Evolutionary conservation across 2,797 vertebrate species (phyloP), one percentile per base, ranked within the genome.

Genomic region (Hoplostethus atlanticus): DNA sequence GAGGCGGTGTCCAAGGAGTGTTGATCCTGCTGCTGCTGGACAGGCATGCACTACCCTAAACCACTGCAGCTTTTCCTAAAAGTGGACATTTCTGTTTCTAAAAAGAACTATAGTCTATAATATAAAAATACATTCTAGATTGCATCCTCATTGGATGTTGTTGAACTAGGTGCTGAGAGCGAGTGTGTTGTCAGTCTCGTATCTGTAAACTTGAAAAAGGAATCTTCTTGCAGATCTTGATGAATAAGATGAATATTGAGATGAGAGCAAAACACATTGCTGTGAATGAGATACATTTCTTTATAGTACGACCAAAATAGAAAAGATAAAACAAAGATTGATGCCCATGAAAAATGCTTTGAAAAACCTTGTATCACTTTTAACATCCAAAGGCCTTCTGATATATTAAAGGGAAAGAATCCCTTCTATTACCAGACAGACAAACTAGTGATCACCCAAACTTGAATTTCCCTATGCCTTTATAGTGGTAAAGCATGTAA

Each of bases 11-110:
- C 89, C 87, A 83, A 87, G 71, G 77, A 87, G 89, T 89, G 90
- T 78, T 83, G 88, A 89, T 92, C 88, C 85, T 88, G 79, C 83
- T 87, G 80, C 85, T 87, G 83, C 77, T 84, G 89, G 87, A 91
- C 84, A 76, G 44, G 44, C 69, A 73, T 69, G 66, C 85, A 36
- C 64, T 70, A 74, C 74, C 71, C 62, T 83, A 80, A 73, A 90
- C 82, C 72, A 76, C 84, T 85, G 90, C 89, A 86, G 90, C 72
- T 76, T 85, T 80, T 83, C 62, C 70, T 69, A 62, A 84, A 81
- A 86, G 65, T 69, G 40, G 0, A 1, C 38, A 63, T 16, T 83
- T 76, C 30, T 16, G 31, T 15, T 64, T 50, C 67, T 31, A 38
- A 46, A 57, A 76, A 40, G 15, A 68, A 75, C 46, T 40, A 36